Conservation (phyloP, 2,888 invertebrate genomes). For the Melanostoma scalare region DNA sequence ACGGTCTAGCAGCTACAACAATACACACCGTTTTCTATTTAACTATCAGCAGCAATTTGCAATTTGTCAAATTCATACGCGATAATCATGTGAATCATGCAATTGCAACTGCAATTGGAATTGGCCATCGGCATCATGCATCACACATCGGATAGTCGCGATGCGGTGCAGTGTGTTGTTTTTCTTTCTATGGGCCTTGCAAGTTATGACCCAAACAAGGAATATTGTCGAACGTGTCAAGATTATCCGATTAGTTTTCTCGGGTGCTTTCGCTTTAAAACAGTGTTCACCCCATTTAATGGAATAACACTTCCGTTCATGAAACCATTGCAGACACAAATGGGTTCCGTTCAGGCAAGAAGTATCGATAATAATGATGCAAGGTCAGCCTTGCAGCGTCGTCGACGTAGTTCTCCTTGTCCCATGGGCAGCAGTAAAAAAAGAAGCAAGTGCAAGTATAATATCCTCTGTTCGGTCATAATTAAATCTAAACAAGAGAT, state of each 20-base stretch:
- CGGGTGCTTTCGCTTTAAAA: constrained; percentile 2
- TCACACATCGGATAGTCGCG: not conserved
- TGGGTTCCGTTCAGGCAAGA: constrained; percentile 11
- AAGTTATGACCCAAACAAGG: constrained; percentile 9
- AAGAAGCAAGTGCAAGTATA: constrained; percentile 38
- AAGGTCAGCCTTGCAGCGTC: constrained; percentile 23
- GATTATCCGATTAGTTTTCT: constrained; percentile 57
- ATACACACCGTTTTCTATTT: constrained; percentile 19
- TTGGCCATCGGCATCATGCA: constrained; percentile 11
- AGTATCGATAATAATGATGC: constrained; percentile 6
- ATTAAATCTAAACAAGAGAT: constrained; percentile 61
- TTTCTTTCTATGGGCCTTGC: constrained; percentile 3
- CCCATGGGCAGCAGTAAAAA: constrained; percentile 3
- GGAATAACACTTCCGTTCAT: constrained; percentile 16
- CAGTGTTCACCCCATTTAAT: constrained; percentile 11
- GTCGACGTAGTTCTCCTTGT: not conserved
- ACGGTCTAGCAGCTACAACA: constrained; percentile 30
- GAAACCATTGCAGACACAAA: constrained; percentile 7
- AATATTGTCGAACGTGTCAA: constrained; percentile 60
- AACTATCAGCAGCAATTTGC: constrained; percentile 65
- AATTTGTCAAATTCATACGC: constrained; percentile 71
- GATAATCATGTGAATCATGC: constrained; percentile 64
- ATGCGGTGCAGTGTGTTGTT: not conserved
- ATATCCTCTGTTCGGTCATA: constrained; percentile 56
- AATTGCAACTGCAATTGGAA: constrained; percentile 58